A percentile compares a stretch with the other conserved stretches of the same genome.
Conservation (phyloP, 2,888 invertebrate species). For the Agrotis clavis region DNA sequence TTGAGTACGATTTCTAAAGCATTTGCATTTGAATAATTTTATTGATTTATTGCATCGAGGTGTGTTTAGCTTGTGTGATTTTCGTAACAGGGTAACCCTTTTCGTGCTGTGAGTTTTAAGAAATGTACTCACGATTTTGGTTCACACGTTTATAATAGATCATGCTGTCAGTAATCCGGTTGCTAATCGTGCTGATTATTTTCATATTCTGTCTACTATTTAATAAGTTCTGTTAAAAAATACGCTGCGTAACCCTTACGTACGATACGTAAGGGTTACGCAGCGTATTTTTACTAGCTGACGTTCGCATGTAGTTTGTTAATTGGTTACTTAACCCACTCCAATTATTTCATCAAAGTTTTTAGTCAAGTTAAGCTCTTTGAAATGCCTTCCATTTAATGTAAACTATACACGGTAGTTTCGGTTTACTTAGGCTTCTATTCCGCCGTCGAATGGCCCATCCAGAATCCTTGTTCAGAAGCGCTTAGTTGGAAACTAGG, state of each 20-base stretch:
- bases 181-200: conserved; percentile 1
- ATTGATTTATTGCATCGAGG: conserved; percentile 43
- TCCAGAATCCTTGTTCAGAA: conserved; percentile 50
- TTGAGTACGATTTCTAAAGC: conserved; percentile 41
- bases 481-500: conserved; percentile 55
- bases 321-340: conserved; percentile 12
- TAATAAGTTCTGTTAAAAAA: background rate
- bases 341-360: conserved; percentile 27
- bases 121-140: conserved; percentile 23
- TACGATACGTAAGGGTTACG: too few species aligned
- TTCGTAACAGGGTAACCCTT: conserved; percentile 26
- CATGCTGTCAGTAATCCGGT: background rate
- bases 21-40: conserved; percentile 55
- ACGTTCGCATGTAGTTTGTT: background rate
- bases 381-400: conserved; percentile 31
- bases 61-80: conserved; percentile 28
- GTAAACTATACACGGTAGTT: conserved; percentile 33
- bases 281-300: background rate
- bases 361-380: conserved; percentile 33
- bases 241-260: background rate
- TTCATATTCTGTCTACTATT: background rate
- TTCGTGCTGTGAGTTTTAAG: background rate
- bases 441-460: conserved; percentile 39
- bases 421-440: conserved; percentile 45
- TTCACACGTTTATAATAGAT: background rate